Conservation (phyloP, 2,797 vertebrate genomes). For the Hydrolagus colliei region DNA sequence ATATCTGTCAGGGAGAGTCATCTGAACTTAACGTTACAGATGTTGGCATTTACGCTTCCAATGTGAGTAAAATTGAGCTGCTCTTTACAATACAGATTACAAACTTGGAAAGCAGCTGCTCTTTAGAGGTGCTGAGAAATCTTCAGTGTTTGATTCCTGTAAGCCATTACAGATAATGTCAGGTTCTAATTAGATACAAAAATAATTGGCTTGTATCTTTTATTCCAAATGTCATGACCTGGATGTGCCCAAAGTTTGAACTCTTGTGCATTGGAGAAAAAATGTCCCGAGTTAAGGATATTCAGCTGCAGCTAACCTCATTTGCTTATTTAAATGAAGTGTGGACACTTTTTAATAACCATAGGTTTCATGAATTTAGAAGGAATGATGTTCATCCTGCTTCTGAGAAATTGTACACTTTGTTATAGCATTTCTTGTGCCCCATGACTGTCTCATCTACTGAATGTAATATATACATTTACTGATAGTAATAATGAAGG, state of each 20-base stretch:
- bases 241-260: no score
- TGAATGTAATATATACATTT: background rate
- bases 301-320: background rate
- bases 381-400: background rate
- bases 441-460: background rate
- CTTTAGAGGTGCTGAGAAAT: background rate
- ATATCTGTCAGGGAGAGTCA: background rate
- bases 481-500: background rate
- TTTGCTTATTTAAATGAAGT: background rate
- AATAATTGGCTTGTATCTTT: background rate
- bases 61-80: background rate
- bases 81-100: background rate
- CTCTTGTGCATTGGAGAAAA: no score
- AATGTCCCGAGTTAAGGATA: background rate
- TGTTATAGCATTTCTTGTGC: background rate
- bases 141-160: background rate
- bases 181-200: background rate
- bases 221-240: background rate
- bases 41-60: background rate
- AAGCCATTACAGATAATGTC: background rate
- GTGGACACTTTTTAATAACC: background rate
- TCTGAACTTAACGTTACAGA: background rate
- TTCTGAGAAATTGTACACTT: background rate
- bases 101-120: background rate
- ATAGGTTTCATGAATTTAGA: background rate